Base-by-base conservation (phyloP, 2,797 vertebrate species). In the Odontamblyopus lacepedii region DNA sequence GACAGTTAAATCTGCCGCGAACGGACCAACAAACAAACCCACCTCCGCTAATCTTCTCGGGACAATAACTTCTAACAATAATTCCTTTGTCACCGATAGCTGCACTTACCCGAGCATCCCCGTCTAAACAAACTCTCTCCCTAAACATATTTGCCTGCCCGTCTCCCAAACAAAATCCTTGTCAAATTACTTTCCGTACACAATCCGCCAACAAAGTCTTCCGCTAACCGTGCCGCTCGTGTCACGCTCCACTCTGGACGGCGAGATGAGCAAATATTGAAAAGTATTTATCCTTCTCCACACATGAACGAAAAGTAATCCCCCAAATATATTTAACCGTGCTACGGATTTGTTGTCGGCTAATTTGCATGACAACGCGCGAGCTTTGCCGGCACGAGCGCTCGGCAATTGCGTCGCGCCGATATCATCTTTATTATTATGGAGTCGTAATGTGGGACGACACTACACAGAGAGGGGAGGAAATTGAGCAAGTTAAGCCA, bases 391-490 rank as follows among this genome's bases (percentile, higher is more conserved):
- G 1, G 82, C 74, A 62, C 74, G 73, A 72, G 74, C 86, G 66
- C 79, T 85, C 23, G 51, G 91, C 88, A 87, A 87, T 87, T 87
- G 79, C 71, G 1, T 9, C 1, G 69, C 71, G 26, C 70, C 55
- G 91, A 93, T 94, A 93, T 81, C 83, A 92, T 93, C 92, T 92
- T 91, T 88, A 90, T 93, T 89, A 92, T 92, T 92, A 91, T 88
- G 88, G 90, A 90, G 88, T 81, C 78, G 76, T 87, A 89, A 90
- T 83, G 86, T 79, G 83, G 78, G 71, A 82, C 88, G 78, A 75
- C 82, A 78, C 88, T 79, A 76, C 83, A 78, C 81, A 62, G 79
- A 82, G 35, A 38, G 35, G 76, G 72, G 83, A 69, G 89, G 87
- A 88, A 88, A 89, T 89, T 89, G 89, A 91, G 89, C 88, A 92